Percentiles rank a stretch among this genome's conserved stretches.
These are phyloP conservation scores for Orientallactaga bullata DNA, from an alignment of 2,113 vertebrate genomes.

Conservation along the genomic window DNA sequence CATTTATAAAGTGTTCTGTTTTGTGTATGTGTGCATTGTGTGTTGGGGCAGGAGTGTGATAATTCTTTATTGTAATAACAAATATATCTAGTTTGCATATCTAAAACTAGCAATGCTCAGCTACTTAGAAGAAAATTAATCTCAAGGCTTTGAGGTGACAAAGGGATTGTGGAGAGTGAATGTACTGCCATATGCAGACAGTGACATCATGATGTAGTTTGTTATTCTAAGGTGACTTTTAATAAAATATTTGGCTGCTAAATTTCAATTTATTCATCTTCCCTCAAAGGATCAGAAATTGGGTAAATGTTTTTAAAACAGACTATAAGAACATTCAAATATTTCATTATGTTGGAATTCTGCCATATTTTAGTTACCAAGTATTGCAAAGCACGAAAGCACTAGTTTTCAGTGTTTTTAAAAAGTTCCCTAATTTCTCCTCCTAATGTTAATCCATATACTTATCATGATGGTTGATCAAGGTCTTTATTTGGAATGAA, in stretches of 20 bases:
- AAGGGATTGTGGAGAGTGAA: not conserved
- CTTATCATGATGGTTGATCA: not conserved
- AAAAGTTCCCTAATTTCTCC: not conserved
- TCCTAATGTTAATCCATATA: not conserved
- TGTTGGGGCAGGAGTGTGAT: not conserved
- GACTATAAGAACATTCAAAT: not conserved
- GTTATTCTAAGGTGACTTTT: not conserved
- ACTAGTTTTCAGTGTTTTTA: not conserved
- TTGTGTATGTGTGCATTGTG: not conserved
- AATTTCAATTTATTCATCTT: slow-evolving; percentile 18
- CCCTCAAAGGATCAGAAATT: not conserved
- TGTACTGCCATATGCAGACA: not conserved
- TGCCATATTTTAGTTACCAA: not conserved
- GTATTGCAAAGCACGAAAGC: not conserved
- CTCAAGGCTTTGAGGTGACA: not conserved
- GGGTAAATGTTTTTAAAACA: slow-evolving; percentile 28
- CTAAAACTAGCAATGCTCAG: not conserved
- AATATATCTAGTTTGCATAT: not conserved
- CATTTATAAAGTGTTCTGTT: not conserved
- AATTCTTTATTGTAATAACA: not conserved
- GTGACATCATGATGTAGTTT: not conserved
- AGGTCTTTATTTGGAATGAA: not conserved
- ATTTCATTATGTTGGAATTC: not conserved
- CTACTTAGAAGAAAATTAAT: not conserved
- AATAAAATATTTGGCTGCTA: slow-evolving; percentile 25